Percentiles rank a stretch among this genome's conserved stretches.
phyloP scores from a whole-genome alignment of 1,140 invertebrate species.

The Polypedilum pembai region DNA sequence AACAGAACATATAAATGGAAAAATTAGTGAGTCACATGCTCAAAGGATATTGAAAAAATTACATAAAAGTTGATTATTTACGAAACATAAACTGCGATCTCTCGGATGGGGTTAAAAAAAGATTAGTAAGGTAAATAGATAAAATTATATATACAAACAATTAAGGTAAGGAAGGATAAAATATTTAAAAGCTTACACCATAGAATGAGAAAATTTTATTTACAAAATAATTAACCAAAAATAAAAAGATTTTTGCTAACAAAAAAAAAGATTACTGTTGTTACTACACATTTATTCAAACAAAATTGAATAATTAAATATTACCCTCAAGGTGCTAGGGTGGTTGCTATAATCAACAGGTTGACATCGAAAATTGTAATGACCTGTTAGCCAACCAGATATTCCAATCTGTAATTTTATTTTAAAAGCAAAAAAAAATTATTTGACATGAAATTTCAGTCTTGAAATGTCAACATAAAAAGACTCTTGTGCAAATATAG shows the following conservation, averaged over 20 bases:
- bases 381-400: slow-evolving; percentile 78
- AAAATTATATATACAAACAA: too few relatives aligned
- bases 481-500: not conserved
- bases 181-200: too few relatives aligned
- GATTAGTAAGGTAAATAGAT: too few relatives aligned
- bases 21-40: too few relatives aligned
- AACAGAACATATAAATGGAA: too few relatives aligned
- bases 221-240: too few relatives aligned
- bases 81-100: not conserved
- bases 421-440: slow-evolving; percentile 19
- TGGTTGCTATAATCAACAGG: slow-evolving; percentile 87
- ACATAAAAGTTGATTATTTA: too few relatives aligned
- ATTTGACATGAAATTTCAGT: slow-evolving; percentile 10
- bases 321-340: slow-evolving; percentile 83
- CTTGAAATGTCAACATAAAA: slow-evolving; percentile 6
- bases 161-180: too few relatives aligned
- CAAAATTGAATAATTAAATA: slow-evolving; percentile 2
- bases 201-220: too few relatives aligned
- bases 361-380: slow-evolving; percentile 91
- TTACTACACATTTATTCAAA: not conserved
- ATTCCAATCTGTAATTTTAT: slow-evolving; percentile 68
- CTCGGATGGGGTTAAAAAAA: too few relatives aligned
- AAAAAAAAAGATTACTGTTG: not conserved
- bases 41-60: too few relatives aligned
- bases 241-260: not conserved